phyloP scores from a whole-genome alignment of 2,888 invertebrate species.

The Pediacus dermestoides region DNA sequence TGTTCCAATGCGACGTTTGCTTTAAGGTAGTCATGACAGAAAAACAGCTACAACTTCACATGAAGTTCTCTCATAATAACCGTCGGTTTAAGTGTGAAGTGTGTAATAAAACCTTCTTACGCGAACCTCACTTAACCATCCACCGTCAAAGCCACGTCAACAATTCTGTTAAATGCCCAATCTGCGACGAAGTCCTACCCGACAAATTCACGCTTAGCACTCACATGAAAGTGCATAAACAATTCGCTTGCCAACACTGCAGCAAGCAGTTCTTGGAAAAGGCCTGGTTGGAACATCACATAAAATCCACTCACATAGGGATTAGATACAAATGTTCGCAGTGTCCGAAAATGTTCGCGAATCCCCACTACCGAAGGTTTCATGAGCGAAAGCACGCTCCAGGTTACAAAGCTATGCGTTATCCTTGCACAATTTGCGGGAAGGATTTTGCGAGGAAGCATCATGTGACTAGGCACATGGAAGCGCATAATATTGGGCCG shows the following conservation, averaged over 20 bases:
- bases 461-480: too few relatives aligned
- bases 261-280: conserved; percentile 31
- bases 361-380: not conserved
- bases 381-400: conserved; percentile 9
- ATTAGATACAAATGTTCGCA: conserved; percentile 5
- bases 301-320: conserved; percentile 1
- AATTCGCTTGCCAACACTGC: conserved; percentile 11
- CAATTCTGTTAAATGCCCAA: too few relatives aligned
- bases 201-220: too few relatives aligned
- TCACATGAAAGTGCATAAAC: not conserved
- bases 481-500: conserved; percentile 16
- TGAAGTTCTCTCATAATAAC: too few relatives aligned
- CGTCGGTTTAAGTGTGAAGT: too few relatives aligned
- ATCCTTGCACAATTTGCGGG: conserved; percentile 26
- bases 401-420: not conserved
- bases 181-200: too few relatives aligned
- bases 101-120: too few relatives aligned
- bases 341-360: conserved; percentile 1
- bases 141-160: too few relatives aligned
- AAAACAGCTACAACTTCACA: too few relatives aligned
- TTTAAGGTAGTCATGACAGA: too few relatives aligned
- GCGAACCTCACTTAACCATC: too few relatives aligned
- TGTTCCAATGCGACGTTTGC: too few relatives aligned
- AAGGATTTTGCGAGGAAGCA: conserved; percentile 23
- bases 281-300: not conserved